Evolutionary conservation across 2,888 invertebrate genomes (phyloP).

Genomic region (Scaptomyza parva): DNA sequence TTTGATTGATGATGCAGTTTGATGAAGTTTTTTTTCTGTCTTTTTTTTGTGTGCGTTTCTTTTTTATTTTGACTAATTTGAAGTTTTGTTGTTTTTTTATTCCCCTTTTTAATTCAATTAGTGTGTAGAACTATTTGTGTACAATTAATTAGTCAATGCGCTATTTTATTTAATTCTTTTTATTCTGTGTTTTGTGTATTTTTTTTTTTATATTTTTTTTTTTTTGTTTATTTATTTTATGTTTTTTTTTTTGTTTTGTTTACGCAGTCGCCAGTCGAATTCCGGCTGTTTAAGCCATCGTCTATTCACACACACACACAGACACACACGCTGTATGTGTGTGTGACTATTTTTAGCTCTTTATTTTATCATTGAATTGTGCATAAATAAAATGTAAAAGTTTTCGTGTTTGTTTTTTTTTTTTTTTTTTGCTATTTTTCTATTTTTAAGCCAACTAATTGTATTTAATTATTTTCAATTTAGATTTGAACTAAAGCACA

Average conservation of each 20-base stretch:
- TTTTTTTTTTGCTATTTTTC: too few relatives aligned
- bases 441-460: constrained; percentile 60
- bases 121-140: constrained; percentile 1
- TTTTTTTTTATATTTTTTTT: neutral
- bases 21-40: neutral
- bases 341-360: constrained; percentile 57
- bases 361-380: constrained; percentile 61
- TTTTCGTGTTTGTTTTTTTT: constrained; percentile 13
- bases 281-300: constrained; percentile 26
- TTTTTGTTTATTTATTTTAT: constrained; percentile 26
- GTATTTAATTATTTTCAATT: constrained; percentile 72
- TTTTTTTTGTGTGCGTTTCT: too few relatives aligned
- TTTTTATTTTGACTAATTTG: neutral
- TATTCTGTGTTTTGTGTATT: neutral
- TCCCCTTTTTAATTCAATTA: constrained; percentile 28
- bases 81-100: neutral
- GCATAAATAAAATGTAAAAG: constrained; percentile 45
- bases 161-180: neutral
- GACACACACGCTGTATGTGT: constrained; percentile 1
- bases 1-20: constrained; percentile 14
- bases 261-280: constrained; percentile 34
- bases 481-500: constrained; percentile 49
- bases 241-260: constrained; percentile 23
- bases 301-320: constrained; percentile 21
- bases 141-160: constrained; percentile 12